Percentiles rank a stretch among this genome's conserved stretches.
These are phyloP conservation scores for Papilio gigon DNA, from an alignment of 2,888 invertebrate species.

Conservation along the genomic window DNA sequence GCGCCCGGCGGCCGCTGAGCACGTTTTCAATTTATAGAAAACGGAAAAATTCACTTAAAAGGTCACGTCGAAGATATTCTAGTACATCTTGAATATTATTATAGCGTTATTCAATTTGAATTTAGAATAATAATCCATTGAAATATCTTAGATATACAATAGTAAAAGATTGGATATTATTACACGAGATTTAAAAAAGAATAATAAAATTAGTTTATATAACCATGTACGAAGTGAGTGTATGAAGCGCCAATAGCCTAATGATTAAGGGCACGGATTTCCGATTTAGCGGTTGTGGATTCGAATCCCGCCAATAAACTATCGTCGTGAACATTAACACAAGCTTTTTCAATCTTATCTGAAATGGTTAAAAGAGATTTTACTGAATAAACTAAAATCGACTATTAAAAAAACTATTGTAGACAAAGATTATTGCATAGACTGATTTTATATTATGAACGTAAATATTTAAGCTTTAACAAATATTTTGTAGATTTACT, in stretches of 20 bases:
- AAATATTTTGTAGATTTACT: not conserved
- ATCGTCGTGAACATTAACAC: too few relatives aligned
- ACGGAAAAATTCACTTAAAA: conserved; percentile 41
- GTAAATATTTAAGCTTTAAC: not conserved
- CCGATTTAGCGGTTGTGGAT: too few relatives aligned
- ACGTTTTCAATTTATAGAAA: conserved; percentile 41
- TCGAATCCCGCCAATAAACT: too few relatives aligned
- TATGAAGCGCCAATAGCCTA: too few relatives aligned
- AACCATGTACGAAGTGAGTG: too few relatives aligned
- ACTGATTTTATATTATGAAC: not conserved
- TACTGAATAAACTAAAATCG: too few relatives aligned
- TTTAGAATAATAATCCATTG: conserved; percentile 14
- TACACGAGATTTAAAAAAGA: too few relatives aligned
- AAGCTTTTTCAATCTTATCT: too few relatives aligned
- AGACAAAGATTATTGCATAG: not conserved
- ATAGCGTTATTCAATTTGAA: conserved; percentile 33
- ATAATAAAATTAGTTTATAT: too few relatives aligned
- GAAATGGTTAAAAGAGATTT: too few relatives aligned
- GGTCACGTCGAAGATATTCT: conserved; percentile 37
- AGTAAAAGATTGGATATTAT: not conserved
- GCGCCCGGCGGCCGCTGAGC: conserved; percentile 33
- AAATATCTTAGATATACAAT: not conserved
- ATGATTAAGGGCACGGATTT: too few relatives aligned
- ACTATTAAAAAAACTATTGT: too few relatives aligned
- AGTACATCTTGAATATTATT: conserved; percentile 36